Base-by-base conservation (phyloP, 2,113 vertebrate genomes). In the Lucifuga dentata region DNA sequence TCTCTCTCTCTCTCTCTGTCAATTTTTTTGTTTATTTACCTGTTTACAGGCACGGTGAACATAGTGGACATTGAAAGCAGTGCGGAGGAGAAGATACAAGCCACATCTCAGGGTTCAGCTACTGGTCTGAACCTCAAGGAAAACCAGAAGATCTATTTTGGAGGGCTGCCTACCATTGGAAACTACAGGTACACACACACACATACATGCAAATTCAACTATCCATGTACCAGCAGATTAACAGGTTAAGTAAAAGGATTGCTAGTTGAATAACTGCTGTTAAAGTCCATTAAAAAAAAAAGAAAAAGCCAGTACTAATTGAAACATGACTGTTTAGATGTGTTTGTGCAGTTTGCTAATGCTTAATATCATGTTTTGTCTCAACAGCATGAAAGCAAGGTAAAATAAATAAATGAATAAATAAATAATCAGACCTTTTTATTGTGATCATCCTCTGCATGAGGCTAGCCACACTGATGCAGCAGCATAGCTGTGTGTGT, bases 131-230 rank as follows among this genome's bases (percentile, higher is more conserved):
- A 99, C 85, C 91, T 99, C 55, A 95, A 93, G 88, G 93, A 94
- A 15, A 89, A 94, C 3, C 96, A 98, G 72, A 96, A 93, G 85
- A 98, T 99, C 75, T 98, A 96, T 91, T 98, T 99, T 82, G 97
- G 97, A 52, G 98, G 98, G 32, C 81, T 99, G 74, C 97, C 97
- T 53, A 95, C 93, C 1, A 83, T 94, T 40, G 94, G 95, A 81
- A 98, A 95, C 77, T 92, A 98, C 89, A 98, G 98, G 98, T 99
- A 93, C 8, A 43, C 20, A 46, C 50, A 59, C 20, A 51, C 5
- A 11, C 15, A 57, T 41, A 36, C 10, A 26, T 32, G 5, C 21
- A 9, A 29, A 5, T 29, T 29, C 3, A 33, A 46, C 8, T 9
- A 7, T 32, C 16, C 16, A 0, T 21, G n/a, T 43, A 19, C 7